Percentiles rank a stretch among this genome's conserved stretches.
Conservation (phyloP, 2,797 vertebrate genomes). For the Discoglossus pictus region DNA sequence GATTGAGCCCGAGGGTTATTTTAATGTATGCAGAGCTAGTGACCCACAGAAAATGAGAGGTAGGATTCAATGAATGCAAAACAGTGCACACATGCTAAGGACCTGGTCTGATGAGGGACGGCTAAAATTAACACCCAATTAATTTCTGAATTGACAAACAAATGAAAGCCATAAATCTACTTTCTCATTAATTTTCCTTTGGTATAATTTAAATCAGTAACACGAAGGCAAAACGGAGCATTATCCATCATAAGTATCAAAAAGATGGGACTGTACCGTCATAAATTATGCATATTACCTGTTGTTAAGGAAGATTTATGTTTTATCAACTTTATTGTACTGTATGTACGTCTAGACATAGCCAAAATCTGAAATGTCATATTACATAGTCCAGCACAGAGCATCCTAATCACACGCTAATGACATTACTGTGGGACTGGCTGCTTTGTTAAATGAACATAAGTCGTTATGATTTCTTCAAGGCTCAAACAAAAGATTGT, state of each 20-base stretch:
- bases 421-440: no score
- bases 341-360: slow-evolving; percentile 68
- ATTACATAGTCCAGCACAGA: slow-evolving; percentile 56
- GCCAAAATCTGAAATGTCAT: slow-evolving; percentile 79
- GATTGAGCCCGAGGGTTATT: slow-evolving; percentile 92
- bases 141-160: slow-evolving; percentile 99
- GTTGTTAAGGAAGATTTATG: slow-evolving; percentile 85
- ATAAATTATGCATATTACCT: slow-evolving; percentile 88
- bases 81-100: slow-evolving; percentile 84
- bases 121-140: slow-evolving; percentile 99
- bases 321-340: slow-evolving; percentile 77
- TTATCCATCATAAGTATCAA: slow-evolving; percentile 99
- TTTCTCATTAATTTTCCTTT: slow-evolving; percentile 97
- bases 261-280: slow-evolving; percentile 88
- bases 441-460: no score
- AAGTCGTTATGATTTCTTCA: no score
- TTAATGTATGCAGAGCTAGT: slow-evolving; percentile 98
- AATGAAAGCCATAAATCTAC: slow-evolving; percentile 99
- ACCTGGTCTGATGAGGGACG: slow-evolving; percentile 91
- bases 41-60: slow-evolving; percentile 94
- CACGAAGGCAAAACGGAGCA: slow-evolving; percentile 87
- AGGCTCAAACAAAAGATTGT: no score
- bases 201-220: slow-evolving; percentile 97
- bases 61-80: slow-evolving; percentile 92
- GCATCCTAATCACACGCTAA: neutral